phyloP scores from a whole-genome alignment of 2,888 invertebrate genomes.

The Pachliopta kotzebuea region DNA sequence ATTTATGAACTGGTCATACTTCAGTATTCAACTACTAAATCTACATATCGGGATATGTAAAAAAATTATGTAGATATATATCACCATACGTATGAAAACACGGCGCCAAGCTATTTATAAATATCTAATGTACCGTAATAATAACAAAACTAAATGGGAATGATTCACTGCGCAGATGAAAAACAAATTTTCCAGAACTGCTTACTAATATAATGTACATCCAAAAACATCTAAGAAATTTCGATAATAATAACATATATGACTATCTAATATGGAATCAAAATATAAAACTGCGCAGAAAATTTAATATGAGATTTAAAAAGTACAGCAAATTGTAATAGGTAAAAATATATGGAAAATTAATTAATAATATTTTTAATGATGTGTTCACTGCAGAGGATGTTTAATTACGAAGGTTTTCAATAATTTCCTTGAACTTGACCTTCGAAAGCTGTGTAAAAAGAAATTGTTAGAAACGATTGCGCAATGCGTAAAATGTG shows the following conservation, averaged over 20 bases:
- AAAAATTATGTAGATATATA: too few relatives aligned
- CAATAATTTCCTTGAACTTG: slow-evolving; percentile 56
- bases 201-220: slow-evolving; percentile 3
- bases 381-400: not conserved
- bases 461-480: slow-evolving; percentile 40
- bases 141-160: slow-evolving; percentile 15
- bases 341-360: too few relatives aligned
- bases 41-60: too few relatives aligned
- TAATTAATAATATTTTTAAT: too few relatives aligned
- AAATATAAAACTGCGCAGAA: too few relatives aligned
- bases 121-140: slow-evolving; percentile 15
- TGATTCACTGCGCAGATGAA: slow-evolving; percentile 17
- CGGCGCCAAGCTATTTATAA: slow-evolving; percentile 36
- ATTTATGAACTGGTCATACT: too few relatives aligned
- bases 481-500: slow-evolving; percentile 47
- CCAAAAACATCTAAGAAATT: not conserved
- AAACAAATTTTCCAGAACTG: slow-evolving; percentile 20
- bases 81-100: slow-evolving; percentile 15
- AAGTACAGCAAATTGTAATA: too few relatives aligned
- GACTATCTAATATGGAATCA: not conserved
- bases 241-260: not conserved
- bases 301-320: too few relatives aligned
- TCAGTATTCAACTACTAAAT: too few relatives aligned
- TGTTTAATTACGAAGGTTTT: slow-evolving; percentile 20
- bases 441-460: slow-evolving; percentile 44